Conservation (phyloP, 1,140 invertebrate species). For the Zaprionus kolodkinae region DNA sequence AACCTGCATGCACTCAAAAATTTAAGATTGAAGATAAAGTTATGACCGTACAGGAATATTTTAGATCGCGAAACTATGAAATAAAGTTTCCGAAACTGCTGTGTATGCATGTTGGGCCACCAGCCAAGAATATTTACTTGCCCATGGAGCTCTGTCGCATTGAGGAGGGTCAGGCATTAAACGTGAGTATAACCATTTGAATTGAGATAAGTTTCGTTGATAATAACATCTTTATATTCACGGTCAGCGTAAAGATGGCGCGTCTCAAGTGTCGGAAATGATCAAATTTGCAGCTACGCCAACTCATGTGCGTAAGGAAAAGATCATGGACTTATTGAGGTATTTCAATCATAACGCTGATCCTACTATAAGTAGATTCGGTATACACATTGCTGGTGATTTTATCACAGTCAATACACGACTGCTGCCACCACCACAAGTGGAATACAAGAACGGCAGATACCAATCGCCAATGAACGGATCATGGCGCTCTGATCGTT, state of each 20-base stretch:
- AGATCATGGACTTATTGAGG: constrained; percentile 87
- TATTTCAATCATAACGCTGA: constrained; percentile 85
- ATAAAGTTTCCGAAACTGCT: constrained; percentile 86
- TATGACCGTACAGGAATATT: constrained; percentile 86
- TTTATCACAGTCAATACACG: constrained; percentile 87
- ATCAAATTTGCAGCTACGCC: constrained; percentile 88
- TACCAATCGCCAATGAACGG: constrained; percentile 37
- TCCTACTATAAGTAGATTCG: constrained; percentile 86
- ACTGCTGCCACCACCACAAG: constrained; percentile 85
- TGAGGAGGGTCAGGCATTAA: constrained; percentile 86
- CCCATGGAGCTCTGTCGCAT: constrained; percentile 88
- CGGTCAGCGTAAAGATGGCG: constrained; percentile 84
- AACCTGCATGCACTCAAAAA: constrained; percentile 60
- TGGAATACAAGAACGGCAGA: constrained; percentile 84
- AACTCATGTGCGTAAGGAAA: constrained; percentile 86
- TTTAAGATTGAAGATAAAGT: constrained; percentile 77
- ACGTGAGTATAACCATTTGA: constrained; percentile 42
- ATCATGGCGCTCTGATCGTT: constrained; percentile 61
- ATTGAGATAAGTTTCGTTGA: not conserved
- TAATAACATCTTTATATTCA: not conserved
- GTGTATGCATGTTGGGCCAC: constrained; percentile 87
- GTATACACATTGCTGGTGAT: constrained; percentile 85
- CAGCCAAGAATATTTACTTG: constrained; percentile 85
- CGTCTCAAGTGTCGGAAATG: constrained; percentile 87
- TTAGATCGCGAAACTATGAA: constrained; percentile 34